Evolutionary conservation across 2,113 vertebrate genomes (phyloP), one percentile per base, ranked within the genome.

Genomic region (Mobula hypostoma): DNA sequence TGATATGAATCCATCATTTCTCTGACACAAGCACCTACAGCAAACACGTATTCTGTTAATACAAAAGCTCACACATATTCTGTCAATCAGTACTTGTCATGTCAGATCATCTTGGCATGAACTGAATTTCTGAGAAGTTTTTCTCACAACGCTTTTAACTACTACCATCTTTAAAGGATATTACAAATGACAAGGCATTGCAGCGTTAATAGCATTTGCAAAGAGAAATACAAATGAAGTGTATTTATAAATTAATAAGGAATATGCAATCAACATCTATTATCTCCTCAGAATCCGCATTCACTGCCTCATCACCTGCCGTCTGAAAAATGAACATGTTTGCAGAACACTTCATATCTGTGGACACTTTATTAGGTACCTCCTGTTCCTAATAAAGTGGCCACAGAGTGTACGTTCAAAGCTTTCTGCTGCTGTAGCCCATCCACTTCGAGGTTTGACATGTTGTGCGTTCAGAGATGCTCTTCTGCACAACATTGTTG

Each of bases 81-180:
- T 96, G 96, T 96, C 96, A 97, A 96, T 96, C 96, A 96, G 95
- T 94, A 96, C 56, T 95, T 97, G 96, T 97, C 96, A 97, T 79
- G 96, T 95, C 95, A 96, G 95, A 97, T 97, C 96, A 96, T 94
- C 95, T 96, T 94, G 95, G 96, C 95, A 95, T 96, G 95, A 95
- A 96, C 21, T 93, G 70, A 76, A 40, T 93, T 36, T 93, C 72
- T 93, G 36, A 72, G 90, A 93, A 93, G 90, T 93, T 93, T 40
- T 12, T 90, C 85, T 66, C 85, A 66, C 85, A 74, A 74, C 68
- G 48, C 68, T 68, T 48, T 56, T 74, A 74, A 93, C 19, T 27
- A 74, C 70, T 32, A 48, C n/a, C 40, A 36, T 70, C 14, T 19
- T 93, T 74, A 93, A 74, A 93, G 91, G 19, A 74, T 93, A 93